A percentile compares a stretch with the other conserved stretches of the same genome.
Evolutionary conservation across 1,140 invertebrate genomes (phyloP).

Genomic region (Macrocentrus cingulum): DNA sequence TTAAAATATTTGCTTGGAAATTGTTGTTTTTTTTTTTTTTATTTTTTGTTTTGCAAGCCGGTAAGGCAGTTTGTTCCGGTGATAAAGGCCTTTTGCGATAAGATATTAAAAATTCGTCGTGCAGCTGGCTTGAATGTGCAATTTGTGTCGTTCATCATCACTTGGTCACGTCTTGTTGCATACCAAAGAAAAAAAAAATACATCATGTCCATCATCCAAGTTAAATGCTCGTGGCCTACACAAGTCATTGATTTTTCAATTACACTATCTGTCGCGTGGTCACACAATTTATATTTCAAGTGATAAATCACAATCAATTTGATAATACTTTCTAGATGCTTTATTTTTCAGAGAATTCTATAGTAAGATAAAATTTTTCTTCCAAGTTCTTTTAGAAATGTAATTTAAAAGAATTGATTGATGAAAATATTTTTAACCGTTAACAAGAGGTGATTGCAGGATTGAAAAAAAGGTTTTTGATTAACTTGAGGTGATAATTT

Average conservation of each 20-base stretch:
- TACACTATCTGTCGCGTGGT: neutral
- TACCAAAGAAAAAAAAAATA: slow-evolving; percentile 9
- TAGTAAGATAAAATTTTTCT: no score
- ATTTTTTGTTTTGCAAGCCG: neutral
- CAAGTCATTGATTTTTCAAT: neutral
- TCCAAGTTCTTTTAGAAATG: no score
- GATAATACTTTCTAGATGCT: no score
- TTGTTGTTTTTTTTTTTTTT: slow-evolving; percentile 1
- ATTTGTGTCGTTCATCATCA: slow-evolving; percentile 7
- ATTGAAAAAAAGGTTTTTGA: no score
- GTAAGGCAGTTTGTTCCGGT: slow-evolving; percentile 9
- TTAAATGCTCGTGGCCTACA: neutral
- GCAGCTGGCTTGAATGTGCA: neutral
- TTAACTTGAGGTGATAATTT: no score
- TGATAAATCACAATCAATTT: no score
- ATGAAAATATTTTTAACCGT: no score
- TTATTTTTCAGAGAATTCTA: no score
- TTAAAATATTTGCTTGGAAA: no score
- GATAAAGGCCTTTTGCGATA: slow-evolving; percentile 15
- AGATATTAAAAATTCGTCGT: slow-evolving; percentile 9
- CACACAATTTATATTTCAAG: no score
- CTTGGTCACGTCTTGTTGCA: slow-evolving; percentile 14
- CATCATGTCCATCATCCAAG: neutral
- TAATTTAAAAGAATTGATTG: no score
- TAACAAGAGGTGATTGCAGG: no score